Evolutionary conservation across 2,113 vertebrate species (phyloP).

Genomic region (Cynocephalus volans): DNA sequence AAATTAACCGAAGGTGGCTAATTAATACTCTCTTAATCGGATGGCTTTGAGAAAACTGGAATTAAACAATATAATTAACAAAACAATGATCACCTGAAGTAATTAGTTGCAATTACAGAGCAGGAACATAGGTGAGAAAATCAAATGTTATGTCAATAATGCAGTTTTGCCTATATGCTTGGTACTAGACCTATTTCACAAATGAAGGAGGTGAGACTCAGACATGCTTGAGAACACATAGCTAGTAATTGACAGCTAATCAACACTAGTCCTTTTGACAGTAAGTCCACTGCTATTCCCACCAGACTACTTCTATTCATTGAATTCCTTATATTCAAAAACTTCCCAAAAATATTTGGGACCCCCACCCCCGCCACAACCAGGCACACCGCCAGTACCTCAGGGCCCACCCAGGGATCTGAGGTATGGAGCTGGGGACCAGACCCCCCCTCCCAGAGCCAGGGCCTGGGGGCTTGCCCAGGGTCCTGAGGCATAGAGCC

Average conservation of each 20-base stretch:
- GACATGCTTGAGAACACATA: neutral
- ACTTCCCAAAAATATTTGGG: neutral
- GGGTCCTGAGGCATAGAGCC: too few species aligned
- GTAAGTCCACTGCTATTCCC: neutral
- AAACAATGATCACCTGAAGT: neutral
- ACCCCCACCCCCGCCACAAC: too few species aligned
- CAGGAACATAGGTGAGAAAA: neutral
- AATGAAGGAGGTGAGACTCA: neutral
- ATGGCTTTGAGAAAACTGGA: neutral
- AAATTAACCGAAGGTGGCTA: neutral
- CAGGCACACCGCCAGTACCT: too few species aligned
- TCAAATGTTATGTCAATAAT: neutral
- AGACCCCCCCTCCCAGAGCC: too few species aligned
- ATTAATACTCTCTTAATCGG: neutral
- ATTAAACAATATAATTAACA: neutral
- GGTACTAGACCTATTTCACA: neutral
- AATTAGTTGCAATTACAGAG: neutral
- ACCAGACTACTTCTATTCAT: neutral
- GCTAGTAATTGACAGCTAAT: neutral
- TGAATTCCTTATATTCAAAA: constrained; percentile 41
- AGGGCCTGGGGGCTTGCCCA: too few species aligned
- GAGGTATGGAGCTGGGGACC: too few species aligned
- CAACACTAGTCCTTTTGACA: neutral
- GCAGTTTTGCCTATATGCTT: neutral
- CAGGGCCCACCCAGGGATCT: too few species aligned